Conservation (phyloP, 1,140 invertebrate genomes). For the Temnothorax curvispinosus region DNA sequence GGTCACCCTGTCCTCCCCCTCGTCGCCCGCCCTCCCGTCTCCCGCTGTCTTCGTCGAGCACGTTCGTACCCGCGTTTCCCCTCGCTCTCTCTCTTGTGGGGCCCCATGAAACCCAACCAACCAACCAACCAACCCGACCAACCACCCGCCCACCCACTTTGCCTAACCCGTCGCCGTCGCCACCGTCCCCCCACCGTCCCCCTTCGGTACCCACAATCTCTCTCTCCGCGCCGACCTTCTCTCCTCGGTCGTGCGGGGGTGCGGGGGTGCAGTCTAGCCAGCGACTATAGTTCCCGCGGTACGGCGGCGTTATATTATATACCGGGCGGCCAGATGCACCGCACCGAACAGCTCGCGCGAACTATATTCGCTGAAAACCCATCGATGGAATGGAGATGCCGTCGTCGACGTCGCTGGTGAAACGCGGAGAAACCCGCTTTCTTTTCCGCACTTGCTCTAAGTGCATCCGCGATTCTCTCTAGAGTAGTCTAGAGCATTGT, state of each 20-base stretch:
- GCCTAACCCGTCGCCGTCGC: slow-evolving; percentile 45
- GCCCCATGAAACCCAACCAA: slow-evolving; percentile 44
- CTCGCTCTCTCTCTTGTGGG: slow-evolving; percentile 19
- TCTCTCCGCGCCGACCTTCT: slow-evolving; percentile 68
- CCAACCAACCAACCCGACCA: slow-evolving; percentile 52
- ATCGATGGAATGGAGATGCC: slow-evolving; percentile 56
- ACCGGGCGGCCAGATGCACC: slow-evolving; percentile 16
- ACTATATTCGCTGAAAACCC: slow-evolving; percentile 66
- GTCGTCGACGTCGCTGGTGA: background rate
- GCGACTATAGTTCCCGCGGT: slow-evolving; percentile 69
- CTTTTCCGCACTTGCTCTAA: slow-evolving; percentile 1
- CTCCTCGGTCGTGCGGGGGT: slow-evolving; percentile 66
- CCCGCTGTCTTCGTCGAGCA: slow-evolving; percentile 17
- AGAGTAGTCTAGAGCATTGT: background rate
- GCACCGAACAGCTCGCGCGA: background rate
- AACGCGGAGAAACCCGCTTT: slow-evolving; percentile 1
- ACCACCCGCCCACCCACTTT: slow-evolving; percentile 53
- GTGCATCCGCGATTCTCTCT: background rate
- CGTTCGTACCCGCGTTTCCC: slow-evolving; percentile 14
- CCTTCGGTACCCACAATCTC: slow-evolving; percentile 27
- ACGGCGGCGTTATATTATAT: slow-evolving; percentile 64
- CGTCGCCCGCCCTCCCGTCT: slow-evolving; percentile 2
- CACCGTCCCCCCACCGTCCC: slow-evolving; percentile 7
- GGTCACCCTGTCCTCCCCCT: slow-evolving; percentile 18
- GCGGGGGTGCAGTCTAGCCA: slow-evolving; percentile 80